Conservation (phyloP, 2,888 invertebrate species). For the Lamellibrachia satsuma region DNA sequence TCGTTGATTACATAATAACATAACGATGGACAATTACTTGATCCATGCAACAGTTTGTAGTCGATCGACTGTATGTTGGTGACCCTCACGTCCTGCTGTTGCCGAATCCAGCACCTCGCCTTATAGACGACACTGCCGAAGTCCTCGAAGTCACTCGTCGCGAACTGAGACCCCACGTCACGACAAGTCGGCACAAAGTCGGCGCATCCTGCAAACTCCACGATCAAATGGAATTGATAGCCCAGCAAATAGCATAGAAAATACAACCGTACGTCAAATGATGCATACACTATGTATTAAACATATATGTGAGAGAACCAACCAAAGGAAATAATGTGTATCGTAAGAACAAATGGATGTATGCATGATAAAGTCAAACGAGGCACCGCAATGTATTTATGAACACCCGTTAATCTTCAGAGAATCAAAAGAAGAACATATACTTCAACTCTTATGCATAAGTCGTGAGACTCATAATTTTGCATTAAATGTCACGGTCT, state of each 20-base stretch:
- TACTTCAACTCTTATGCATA: too few relatives aligned
- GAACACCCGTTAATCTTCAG: too few relatives aligned
- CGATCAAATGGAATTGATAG: neutral
- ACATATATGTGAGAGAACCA: too few relatives aligned
- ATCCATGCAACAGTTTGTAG: conserved; percentile 44
- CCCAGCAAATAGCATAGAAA: neutral
- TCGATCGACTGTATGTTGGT: conserved; percentile 47
- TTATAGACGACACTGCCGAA: conserved; percentile 43
- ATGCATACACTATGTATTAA: too few relatives aligned
- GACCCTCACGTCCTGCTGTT: conserved; percentile 41
- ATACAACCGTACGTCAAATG: neutral
- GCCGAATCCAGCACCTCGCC: conserved; percentile 40
- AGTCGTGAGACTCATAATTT: too few relatives aligned
- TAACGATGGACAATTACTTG: conserved; percentile 32
- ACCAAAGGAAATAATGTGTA: neutral
- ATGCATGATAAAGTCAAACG: too few relatives aligned
- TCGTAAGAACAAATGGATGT: too few relatives aligned
- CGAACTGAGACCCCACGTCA: conserved; percentile 44
- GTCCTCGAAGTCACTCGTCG: conserved; percentile 39
- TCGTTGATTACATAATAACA: neutral
- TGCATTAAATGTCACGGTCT: too few relatives aligned
- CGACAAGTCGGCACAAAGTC: conserved; percentile 46
- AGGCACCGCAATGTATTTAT: too few relatives aligned
- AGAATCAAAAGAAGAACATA: too few relatives aligned
- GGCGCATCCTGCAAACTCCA: conserved; percentile 41